Evolutionary conservation across 2,797 vertebrate genomes (phyloP).

Genomic region (Valencia hispanica): DNA sequence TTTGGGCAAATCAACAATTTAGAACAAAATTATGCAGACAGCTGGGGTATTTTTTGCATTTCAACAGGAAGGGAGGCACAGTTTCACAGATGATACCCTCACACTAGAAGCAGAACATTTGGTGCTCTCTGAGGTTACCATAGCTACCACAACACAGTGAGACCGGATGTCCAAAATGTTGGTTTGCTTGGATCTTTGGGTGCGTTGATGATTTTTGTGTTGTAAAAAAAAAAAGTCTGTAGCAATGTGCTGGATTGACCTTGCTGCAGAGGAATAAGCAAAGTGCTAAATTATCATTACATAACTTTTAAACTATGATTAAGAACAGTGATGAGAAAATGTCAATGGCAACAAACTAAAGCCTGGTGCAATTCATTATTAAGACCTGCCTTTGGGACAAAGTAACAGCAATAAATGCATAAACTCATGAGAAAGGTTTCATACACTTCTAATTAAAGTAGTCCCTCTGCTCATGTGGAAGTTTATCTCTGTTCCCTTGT

Average conservation of each 20-base stretch:
- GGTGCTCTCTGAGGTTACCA: conserved; percentile 81
- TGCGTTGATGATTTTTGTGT: conserved; percentile 57
- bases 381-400: conserved; percentile 19
- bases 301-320: conserved; percentile 16
- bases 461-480: conserved; percentile 40
- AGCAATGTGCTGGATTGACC: conserved; percentile 10
- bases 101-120: conserved; percentile 78
- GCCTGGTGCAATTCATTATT: conserved; percentile 17
- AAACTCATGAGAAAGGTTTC: conserved; percentile 42
- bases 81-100: conserved; percentile 74
- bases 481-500: conserved; percentile 49
- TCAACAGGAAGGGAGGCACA: conserved; percentile 33
- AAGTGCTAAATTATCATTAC: conserved; percentile 21
- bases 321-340: conserved; percentile 4
- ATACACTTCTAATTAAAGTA: conserved; percentile 56
- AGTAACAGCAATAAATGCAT: conserved; percentile 41
- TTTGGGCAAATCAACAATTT: conserved; percentile 12
- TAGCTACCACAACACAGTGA: conserved; percentile 79
- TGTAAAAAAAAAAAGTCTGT: conserved; percentile 38
- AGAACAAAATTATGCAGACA: conserved; percentile 21
- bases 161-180: conserved; percentile 78
- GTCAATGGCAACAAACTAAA: conserved; percentile 12
- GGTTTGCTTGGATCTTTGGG: conserved; percentile 61
- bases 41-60: conserved; percentile 43
- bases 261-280: conserved; percentile 11